phyloP scores from a whole-genome alignment of 1,140 invertebrate genomes.

The Cotesia vestalis region DNA sequence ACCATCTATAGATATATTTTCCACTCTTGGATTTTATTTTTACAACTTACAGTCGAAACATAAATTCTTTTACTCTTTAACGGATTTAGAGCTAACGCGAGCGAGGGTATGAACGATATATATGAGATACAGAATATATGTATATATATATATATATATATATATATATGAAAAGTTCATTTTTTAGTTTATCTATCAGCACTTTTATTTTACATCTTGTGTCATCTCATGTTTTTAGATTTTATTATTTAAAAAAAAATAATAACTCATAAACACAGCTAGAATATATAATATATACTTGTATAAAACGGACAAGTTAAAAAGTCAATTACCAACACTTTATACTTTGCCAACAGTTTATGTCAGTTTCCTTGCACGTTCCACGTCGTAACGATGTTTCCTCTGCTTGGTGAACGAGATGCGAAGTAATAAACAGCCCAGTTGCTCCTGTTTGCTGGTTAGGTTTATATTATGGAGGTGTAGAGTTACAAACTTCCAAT shows the following conservation, averaged over 20 bases:
- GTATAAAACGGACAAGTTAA: neutral
- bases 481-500: constrained; percentile 36
- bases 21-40: neutral
- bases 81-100: neutral
- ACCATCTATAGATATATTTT: neutral
- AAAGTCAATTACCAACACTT: constrained; percentile 45
- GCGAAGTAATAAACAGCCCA: constrained; percentile 35
- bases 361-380: constrained; percentile 46
- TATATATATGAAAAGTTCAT: too few relatives aligned
- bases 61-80: neutral
- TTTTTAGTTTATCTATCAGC: too few relatives aligned
- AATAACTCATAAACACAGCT: too few relatives aligned
- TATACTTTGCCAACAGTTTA: constrained; percentile 52
- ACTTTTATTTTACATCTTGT: too few relatives aligned
- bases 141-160: too few relatives aligned
- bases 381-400: constrained; percentile 39
- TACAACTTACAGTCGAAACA: neutral
- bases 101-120: neutral
- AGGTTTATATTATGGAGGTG: constrained; percentile 19
- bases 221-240: too few relatives aligned
- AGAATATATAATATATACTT: neutral
- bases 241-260: too few relatives aligned
- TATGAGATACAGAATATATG: too few relatives aligned
- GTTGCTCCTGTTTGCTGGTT: too few relatives aligned
- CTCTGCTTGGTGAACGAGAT: constrained; percentile 26